These are phyloP conservation scores for Caenorhabditis imperialis DNA, from an alignment of 2,888 invertebrate genomes.

Conservation along the genomic window DNA sequence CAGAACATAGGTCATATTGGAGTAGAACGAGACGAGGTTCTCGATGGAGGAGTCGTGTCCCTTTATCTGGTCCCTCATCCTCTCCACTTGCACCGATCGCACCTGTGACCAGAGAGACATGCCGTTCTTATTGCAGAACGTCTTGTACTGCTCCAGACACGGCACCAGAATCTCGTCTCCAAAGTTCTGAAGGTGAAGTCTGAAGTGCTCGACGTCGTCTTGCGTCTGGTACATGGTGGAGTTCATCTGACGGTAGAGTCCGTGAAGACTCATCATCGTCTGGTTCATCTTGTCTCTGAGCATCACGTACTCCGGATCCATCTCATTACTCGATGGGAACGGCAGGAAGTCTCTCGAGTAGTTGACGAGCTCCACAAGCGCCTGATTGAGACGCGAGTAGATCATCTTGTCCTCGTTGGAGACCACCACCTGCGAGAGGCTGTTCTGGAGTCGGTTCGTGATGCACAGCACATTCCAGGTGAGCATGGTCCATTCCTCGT, in stretches of 20 bases:
- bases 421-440: constrained; percentile 55
- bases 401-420: constrained; percentile 69
- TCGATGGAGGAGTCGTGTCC: constrained; percentile 37
- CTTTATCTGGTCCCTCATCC: constrained; percentile 56
- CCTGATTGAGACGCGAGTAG: constrained; percentile 73
- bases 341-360: constrained; percentile 67
- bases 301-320: constrained; percentile 58
- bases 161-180: constrained; percentile 71
- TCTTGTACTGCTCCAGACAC: constrained; percentile 75
- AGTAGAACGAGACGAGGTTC: constrained; percentile 73
- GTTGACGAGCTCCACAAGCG: constrained; percentile 75
- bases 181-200: constrained; percentile 62
- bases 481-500: constrained; percentile 77
- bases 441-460: constrained; percentile 72
- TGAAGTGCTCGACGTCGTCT: constrained; percentile 61
- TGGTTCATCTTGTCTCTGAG: constrained; percentile 64
- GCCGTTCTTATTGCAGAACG: constrained; percentile 72
- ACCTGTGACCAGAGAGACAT: constrained; percentile 67
- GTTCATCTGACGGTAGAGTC: constrained; percentile 63
- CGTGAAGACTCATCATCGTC: constrained; percentile 67
- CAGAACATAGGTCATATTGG: constrained; percentile 74
- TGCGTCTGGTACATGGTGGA: constrained; percentile 43
- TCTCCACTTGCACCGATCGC: constrained; percentile 64
- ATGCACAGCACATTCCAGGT: constrained; percentile 78
- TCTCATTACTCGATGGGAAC: constrained; percentile 49